Base-by-base conservation (phyloP, 1,140 invertebrate genomes). In the Aphelenchoides besseyi region DNA sequence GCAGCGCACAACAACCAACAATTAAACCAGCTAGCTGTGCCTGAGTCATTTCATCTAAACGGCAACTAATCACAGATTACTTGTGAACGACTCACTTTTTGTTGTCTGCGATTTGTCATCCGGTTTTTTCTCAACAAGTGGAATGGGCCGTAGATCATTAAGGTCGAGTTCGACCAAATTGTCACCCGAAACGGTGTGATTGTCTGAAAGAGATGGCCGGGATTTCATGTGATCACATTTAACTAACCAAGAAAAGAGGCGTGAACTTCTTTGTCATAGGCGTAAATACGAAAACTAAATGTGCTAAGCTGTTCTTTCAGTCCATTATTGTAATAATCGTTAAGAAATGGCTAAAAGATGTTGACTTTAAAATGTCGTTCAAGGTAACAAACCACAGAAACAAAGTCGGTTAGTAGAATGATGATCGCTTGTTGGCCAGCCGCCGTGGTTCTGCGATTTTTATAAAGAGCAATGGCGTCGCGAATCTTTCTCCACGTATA, bases 1-100 rank as follows among this genome's bases (percentile, higher is more conserved):
- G 52, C 29, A 71, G 73, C 26, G 61, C 32, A 54, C 64, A 72
- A 18, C 64, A 70, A 29, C 77, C 77, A 33, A 79, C 36, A 54
- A 79, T 80, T 16, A 78, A 70, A 12, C 74, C 54, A 53, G 74
- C 57, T 33, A 77, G 69, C 16, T 48, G 37, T 16, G 54, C 61
- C 28, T 70, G 28, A 35, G 30, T 76, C 35, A 72, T 71, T 72
- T 29, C 23, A 1, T 5, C 28, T 52, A 33, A 52, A 48, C 55
- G 26, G 55, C 2, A 26, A 26, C n/a, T 1, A 59, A 28, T 26
- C 53, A 28, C 33, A 26, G 36, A 8, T 37, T 67, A 16, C 35
- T 53, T 12, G n/a, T n/a, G n/a, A n/a, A n/a, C n/a, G n/a, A n/a
- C n/a, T n/a, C n/a, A n/a, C n/a, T n/a, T n/a, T n/a, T 68, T 26